Conservation (phyloP, 2,888 invertebrate species). For the Argynnis bischoffii region DNA sequence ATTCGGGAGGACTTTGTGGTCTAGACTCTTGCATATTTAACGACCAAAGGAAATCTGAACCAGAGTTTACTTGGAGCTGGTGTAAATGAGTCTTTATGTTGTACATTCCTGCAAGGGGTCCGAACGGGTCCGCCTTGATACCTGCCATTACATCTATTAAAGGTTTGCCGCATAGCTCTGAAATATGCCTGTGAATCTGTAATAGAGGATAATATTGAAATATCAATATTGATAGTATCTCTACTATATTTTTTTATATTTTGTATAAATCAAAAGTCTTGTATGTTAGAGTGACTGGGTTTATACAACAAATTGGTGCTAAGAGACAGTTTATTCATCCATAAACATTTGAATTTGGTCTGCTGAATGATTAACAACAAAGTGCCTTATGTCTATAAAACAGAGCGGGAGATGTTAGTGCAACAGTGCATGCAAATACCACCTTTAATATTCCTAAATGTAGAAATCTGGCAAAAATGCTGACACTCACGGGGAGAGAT, state of each 20-base stretch:
- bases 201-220: slow-evolving; percentile 12
- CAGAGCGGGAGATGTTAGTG: too few relatives aligned
- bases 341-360: too few relatives aligned
- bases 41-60: slow-evolving; percentile 64
- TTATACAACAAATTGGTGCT: too few relatives aligned
- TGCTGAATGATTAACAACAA: too few relatives aligned
- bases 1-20: slow-evolving; percentile 60
- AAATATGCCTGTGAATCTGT: slow-evolving; percentile 76
- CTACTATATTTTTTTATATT: too few relatives aligned
- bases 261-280: neutral
- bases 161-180: slow-evolving; percentile 68
- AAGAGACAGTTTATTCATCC: too few relatives aligned
- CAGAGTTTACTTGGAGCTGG: slow-evolving; percentile 56
- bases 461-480: too few relatives aligned
- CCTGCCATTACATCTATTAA: slow-evolving; percentile 71
- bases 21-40: slow-evolving; percentile 52
- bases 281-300: neutral
- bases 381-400: too few relatives aligned
- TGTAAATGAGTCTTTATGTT: slow-evolving; percentile 79
- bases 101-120: slow-evolving; percentile 83
- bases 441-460: too few relatives aligned
- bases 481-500: too few relatives aligned
- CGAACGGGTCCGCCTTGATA: slow-evolving; percentile 80
- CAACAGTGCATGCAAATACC: too few relatives aligned
- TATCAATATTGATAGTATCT: too few relatives aligned